A percentile compares a stretch with the other conserved stretches of the same genome.
These are phyloP conservation scores for Aphaenogaster rudis DNA, from an alignment of 1,140 invertebrate genomes.

Conservation along the genomic window DNA sequence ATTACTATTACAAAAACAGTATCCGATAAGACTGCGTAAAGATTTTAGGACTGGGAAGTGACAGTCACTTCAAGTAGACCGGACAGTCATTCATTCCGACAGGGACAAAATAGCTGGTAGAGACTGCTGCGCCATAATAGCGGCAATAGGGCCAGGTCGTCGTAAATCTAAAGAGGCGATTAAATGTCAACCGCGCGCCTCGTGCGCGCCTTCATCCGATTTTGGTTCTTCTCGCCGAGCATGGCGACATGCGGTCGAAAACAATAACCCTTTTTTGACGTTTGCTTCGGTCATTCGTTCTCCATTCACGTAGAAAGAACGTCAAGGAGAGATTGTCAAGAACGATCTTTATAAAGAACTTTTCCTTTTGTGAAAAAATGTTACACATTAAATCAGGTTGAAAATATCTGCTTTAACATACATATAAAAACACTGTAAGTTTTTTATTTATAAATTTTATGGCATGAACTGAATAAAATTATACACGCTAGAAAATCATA, in stretches of 20 bases:
- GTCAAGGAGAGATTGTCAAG: background rate
- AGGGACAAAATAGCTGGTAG: constrained; percentile 53
- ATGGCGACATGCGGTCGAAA: constrained; percentile 70
- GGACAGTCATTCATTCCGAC: constrained; percentile 64
- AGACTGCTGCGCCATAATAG: constrained; percentile 55
- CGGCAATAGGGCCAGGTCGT: constrained; percentile 70
- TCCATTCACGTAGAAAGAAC: background rate
- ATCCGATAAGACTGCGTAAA: background rate
- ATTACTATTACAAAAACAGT: background rate
- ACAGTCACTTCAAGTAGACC: constrained; percentile 69
- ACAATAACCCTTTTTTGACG: constrained; percentile 80
- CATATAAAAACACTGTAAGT: too few relatives aligned
- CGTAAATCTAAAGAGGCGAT: constrained; percentile 81
- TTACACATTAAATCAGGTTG: background rate
- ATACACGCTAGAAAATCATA: background rate
- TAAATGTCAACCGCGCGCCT: constrained; percentile 79
- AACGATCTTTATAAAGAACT: background rate
- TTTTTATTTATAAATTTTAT: too few relatives aligned
- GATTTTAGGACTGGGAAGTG: constrained; percentile 45
- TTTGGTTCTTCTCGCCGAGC: constrained; percentile 65
- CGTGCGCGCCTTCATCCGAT: constrained; percentile 64
- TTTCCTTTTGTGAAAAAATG: background rate
- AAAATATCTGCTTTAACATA: too few relatives aligned
- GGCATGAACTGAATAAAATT: too few relatives aligned
- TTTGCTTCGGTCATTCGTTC: constrained; percentile 61